Conservation (phyloP, 2,113 vertebrate species). For the Hippocampus zosterae region DNA sequence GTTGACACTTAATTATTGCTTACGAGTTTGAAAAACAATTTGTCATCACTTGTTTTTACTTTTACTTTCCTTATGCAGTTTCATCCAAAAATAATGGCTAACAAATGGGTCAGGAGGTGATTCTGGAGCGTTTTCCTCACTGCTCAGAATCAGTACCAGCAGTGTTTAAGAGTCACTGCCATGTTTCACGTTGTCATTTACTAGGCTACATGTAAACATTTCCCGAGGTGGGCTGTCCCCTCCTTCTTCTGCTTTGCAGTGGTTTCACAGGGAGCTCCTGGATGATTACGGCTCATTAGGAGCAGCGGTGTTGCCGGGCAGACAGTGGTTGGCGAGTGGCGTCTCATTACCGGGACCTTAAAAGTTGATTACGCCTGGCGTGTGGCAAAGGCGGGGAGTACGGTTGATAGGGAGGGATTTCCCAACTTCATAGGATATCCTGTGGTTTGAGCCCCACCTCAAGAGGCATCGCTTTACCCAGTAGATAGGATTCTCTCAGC, state of each 20-base stretch:
- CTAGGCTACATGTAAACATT: constrained; percentile 50
- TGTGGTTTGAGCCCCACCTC: constrained; percentile 65
- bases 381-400: constrained; percentile 59
- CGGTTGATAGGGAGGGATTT: constrained; percentile 64
- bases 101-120: constrained; percentile 34
- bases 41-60: constrained; percentile 20
- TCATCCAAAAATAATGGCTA: constrained; percentile 49
- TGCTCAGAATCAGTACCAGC: constrained; percentile 37
- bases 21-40: constrained; percentile 28
- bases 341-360: constrained; percentile 68
- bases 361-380: constrained; percentile 66
- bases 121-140: constrained; percentile 32
- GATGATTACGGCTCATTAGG: constrained; percentile 72
- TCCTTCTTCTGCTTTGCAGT: constrained; percentile 15
- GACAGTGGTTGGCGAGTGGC: constrained; percentile 56
- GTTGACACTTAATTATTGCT: constrained; percentile 15
- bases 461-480: constrained; percentile 64
- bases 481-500: constrained; percentile 64
- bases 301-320: constrained; percentile 61
- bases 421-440: constrained; percentile 73
- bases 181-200: constrained; percentile 45
- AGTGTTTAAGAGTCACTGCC: constrained; percentile 36
- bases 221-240: constrained; percentile 38
- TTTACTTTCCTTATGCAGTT: constrained; percentile 44
- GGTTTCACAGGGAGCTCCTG: constrained; percentile 64